Evolutionary conservation across 2,113 vertebrate genomes (phyloP).

Genomic region (Centropus unirufus): DNA sequence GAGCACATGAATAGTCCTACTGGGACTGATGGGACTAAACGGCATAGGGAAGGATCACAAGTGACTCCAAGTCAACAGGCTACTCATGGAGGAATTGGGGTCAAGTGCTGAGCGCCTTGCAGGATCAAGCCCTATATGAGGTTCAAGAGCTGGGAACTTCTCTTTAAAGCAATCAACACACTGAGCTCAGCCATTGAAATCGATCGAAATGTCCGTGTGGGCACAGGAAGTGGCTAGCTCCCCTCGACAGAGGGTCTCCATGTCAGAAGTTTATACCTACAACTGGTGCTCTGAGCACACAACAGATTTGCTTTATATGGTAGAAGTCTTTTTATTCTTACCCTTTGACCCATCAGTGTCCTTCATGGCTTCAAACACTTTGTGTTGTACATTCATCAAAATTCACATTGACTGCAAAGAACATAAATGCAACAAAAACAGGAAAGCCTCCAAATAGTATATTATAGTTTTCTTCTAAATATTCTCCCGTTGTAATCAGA

Average conservation of each 20-base stretch:
- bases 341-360: slow-evolving; percentile 80
- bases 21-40: background rate
- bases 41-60: background rate
- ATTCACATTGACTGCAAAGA: slow-evolving; percentile 86
- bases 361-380: slow-evolving; percentile 83
- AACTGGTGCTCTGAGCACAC: slow-evolving; percentile 69
- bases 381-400: slow-evolving; percentile 87
- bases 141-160: slow-evolving; percentile 78
- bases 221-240: slow-evolving; percentile 56
- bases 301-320: slow-evolving; percentile 65
- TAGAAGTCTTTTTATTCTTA: slow-evolving; percentile 76
- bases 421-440: slow-evolving; percentile 87
- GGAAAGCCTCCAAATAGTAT: slow-evolving; percentile 88
- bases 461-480: slow-evolving; percentile 90
- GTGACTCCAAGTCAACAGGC: slow-evolving; percentile 35
- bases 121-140: slow-evolving; percentile 69
- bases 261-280: slow-evolving; percentile 70
- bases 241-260: slow-evolving; percentile 52
- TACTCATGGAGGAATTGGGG: slow-evolving; percentile 10
- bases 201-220: slow-evolving; percentile 57
- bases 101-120: slow-evolving; percentile 59
- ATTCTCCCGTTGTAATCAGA: slow-evolving; percentile 81
- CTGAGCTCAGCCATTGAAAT: slow-evolving; percentile 75
- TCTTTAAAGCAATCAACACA: slow-evolving; percentile 77
- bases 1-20: slow-evolving; percentile 23